Evolutionary conservation across 2,888 invertebrate genomes (phyloP).

Genomic region (Phania funesta): DNA sequence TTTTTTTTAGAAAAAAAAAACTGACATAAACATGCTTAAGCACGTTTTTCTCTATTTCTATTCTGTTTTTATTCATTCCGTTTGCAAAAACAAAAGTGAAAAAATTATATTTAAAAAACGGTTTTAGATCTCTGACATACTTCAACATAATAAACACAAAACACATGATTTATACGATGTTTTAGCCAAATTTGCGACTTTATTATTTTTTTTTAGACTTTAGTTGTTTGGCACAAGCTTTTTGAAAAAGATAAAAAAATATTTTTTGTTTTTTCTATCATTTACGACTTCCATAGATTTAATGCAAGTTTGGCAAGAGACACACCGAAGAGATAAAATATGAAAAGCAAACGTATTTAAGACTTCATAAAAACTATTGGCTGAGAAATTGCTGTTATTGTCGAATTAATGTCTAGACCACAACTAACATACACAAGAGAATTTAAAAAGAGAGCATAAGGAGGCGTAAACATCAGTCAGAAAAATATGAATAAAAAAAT

Average conservation of each 20-base stretch:
- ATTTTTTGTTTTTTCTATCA: background rate
- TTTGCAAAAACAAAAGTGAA: conserved; percentile 18
- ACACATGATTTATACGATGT: conserved; percentile 63
- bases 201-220: conserved; percentile 13
- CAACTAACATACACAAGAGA: background rate
- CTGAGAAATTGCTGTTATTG: background rate
- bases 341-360: conserved; percentile 16
- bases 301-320: conserved; percentile 11
- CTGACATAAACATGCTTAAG: conserved; percentile 44
- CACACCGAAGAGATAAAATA: background rate
- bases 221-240: conserved; percentile 30
- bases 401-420: conserved; percentile 38
- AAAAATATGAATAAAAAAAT: background rate
- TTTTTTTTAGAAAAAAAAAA: conserved; percentile 15
- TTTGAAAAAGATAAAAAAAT: conserved; percentile 20
- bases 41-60: conserved; percentile 51
- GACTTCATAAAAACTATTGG: background rate
- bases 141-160: conserved; percentile 53
- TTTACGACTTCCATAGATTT: conserved; percentile 44
- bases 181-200: conserved; percentile 60
- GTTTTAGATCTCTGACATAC: conserved; percentile 61
- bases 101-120: conserved; percentile 16
- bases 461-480: background rate
- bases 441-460: background rate
- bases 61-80: conserved; percentile 17